Percentiles rank a stretch among this genome's conserved stretches.
These are phyloP conservation scores for Neoseiulus cucumeris DNA, from an alignment of 1,140 invertebrate genomes.

Conservation along the genomic window DNA sequence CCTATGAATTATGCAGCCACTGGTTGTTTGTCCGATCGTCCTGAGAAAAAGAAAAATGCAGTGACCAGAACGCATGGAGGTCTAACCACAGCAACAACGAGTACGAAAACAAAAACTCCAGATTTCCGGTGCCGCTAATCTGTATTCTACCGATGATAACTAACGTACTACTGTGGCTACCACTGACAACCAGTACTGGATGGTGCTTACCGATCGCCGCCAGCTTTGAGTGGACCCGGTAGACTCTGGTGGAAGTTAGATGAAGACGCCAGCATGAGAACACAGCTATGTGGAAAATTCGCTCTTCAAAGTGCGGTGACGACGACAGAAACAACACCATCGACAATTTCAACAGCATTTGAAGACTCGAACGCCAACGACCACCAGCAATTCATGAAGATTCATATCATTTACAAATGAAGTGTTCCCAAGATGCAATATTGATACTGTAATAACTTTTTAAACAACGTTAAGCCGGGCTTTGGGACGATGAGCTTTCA, in stretches of 20 bases:
- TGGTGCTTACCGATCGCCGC: background rate
- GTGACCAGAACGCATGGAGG: background rate
- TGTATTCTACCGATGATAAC: background rate
- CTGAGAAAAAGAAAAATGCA: background rate
- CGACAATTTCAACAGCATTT: background rate
- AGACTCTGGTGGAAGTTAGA: constrained; percentile 1
- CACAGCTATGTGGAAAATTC: background rate
- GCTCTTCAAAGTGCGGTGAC: background rate
- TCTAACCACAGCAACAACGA: background rate
- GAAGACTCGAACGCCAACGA: background rate
- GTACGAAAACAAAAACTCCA: background rate
- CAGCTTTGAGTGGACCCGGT: background rate
- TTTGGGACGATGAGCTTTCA: too few relatives aligned
- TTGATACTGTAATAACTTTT: too few relatives aligned
- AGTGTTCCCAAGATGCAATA: too few relatives aligned
- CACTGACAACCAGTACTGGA: background rate
- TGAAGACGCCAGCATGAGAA: background rate
- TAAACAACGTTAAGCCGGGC: too few relatives aligned
- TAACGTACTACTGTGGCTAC: background rate
- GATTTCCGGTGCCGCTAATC: background rate
- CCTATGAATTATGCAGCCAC: background rate
- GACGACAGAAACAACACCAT: background rate
- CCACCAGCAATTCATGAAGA: background rate
- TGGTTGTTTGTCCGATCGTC: too few relatives aligned
- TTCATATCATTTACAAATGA: background rate